These are phyloP conservation scores for Prunella strophiata DNA, from an alignment of 2,797 vertebrate species.

Conservation along the genomic window DNA sequence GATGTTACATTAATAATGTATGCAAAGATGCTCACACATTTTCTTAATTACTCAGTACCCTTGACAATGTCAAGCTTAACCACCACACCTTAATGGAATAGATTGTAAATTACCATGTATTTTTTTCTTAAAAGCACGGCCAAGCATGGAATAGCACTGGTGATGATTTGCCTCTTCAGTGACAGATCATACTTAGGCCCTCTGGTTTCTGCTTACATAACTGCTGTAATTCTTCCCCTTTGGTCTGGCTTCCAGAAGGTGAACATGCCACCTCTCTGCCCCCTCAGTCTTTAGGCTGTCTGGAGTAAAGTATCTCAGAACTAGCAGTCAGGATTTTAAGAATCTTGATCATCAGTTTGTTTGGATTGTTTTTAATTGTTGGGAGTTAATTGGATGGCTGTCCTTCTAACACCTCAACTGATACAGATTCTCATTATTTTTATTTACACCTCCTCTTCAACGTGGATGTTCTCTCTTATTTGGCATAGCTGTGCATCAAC, in stretches of 20 bases:
- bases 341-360: neutral
- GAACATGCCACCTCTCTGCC: neutral
- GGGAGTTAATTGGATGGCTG: neutral
- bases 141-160: neutral
- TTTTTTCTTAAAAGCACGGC: neutral
- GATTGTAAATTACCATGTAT: neutral
- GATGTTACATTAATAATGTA: constrained; percentile 37
- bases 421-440: neutral
- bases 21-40: neutral
- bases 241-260: neutral
- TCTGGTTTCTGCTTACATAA: neutral
- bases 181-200: neutral
- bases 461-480: neutral
- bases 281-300: neutral
- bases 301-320: neutral
- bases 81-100: neutral
- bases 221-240: neutral
- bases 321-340: neutral
- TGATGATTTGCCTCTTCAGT: neutral
- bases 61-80: constrained; percentile 10
- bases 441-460: neutral
- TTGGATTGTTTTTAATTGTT: neutral
- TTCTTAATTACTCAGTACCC: constrained; percentile 20
- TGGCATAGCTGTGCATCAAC: neutral
- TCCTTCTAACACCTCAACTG: neutral